Evolutionary conservation across 1,140 invertebrate genomes (phyloP).

Genomic region (Galleria mellonella): DNA sequence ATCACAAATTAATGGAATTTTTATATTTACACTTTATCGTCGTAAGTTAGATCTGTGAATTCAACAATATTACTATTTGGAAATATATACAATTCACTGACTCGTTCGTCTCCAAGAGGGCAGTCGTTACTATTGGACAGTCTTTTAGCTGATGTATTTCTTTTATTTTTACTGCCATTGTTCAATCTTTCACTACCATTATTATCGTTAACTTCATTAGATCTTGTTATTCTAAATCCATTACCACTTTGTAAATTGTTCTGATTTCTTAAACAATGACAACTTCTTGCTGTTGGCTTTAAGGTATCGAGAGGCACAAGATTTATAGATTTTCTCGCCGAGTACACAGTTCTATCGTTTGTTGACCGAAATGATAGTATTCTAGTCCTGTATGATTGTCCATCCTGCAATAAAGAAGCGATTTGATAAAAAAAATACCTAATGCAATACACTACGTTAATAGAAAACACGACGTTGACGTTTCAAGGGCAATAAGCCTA

Average conservation of each 20-base stretch:
- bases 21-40: conserved; percentile 58
- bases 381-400: conserved; percentile 55
- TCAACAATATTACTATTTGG: conserved; percentile 64
- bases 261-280: conserved; percentile 38
- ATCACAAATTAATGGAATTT: conserved; percentile 18
- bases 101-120: conserved; percentile 52
- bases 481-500: too few species aligned
- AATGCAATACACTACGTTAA: too few species aligned
- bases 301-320: conserved; percentile 30
- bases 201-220: conserved; percentile 20
- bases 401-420: conserved; percentile 39
- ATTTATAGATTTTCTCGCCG: conserved; percentile 49
- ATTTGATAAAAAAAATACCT: neutral
- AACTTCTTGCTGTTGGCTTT: conserved; percentile 28
- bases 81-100: conserved; percentile 63
- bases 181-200: conserved; percentile 15
- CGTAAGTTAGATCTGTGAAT: conserved; percentile 54
- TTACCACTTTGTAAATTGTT: conserved; percentile 26
- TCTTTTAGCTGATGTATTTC: conserved; percentile 21
- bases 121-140: conserved; percentile 25
- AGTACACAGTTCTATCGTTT: conserved; percentile 46
- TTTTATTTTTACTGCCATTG: conserved; percentile 17
- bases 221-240: conserved; percentile 24
- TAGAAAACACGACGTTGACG: too few species aligned
- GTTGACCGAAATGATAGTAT: conserved; percentile 59